Conservation (phyloP, 2,113 vertebrate species). For the Phalacrocorax carbo region DNA sequence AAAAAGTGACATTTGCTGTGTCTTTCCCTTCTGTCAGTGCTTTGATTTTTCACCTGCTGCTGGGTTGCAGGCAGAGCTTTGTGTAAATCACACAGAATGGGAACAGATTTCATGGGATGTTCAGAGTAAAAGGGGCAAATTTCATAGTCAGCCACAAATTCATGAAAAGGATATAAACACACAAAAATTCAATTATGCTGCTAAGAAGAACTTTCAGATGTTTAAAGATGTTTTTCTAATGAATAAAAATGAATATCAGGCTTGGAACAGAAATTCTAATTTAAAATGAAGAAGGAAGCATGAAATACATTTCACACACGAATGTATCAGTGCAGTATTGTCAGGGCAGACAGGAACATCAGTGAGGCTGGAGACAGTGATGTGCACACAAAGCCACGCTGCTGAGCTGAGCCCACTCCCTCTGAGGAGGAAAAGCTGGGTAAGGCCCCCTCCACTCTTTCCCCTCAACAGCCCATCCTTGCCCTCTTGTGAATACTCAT, state of each 20-base stretch:
- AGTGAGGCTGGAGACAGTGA: not conserved
- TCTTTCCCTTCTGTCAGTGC: not conserved
- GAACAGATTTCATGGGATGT: conserved; percentile 29
- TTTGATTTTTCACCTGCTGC: not conserved
- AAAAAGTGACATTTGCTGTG: not conserved
- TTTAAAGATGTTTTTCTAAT: conserved; percentile 45
- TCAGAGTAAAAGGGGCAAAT: conserved; percentile 47
- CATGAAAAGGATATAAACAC: conserved; percentile 23
- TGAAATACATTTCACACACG: conserved; percentile 51
- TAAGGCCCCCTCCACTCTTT: not conserved
- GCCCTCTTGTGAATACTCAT: not conserved
- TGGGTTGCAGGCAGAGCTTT: not conserved
- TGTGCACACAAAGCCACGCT: not conserved
- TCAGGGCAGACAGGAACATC: not conserved
- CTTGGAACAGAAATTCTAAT: conserved; percentile 46
- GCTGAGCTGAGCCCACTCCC: not conserved
- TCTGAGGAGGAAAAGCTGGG: not conserved
- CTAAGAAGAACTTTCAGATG: conserved; percentile 25
- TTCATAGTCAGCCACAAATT: conserved; percentile 51
- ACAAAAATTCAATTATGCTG: conserved; percentile 43
- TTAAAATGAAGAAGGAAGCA: conserved; percentile 40
- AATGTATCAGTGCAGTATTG: not conserved
- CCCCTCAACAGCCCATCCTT: not conserved
- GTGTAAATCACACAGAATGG: not conserved
- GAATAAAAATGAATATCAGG: conserved; percentile 14